A percentile compares a stretch with the other conserved stretches of the same genome.
These are phyloP conservation scores for Centropyge bicolor DNA, from an alignment of 2,797 vertebrate genomes.

Conservation along the genomic window DNA sequence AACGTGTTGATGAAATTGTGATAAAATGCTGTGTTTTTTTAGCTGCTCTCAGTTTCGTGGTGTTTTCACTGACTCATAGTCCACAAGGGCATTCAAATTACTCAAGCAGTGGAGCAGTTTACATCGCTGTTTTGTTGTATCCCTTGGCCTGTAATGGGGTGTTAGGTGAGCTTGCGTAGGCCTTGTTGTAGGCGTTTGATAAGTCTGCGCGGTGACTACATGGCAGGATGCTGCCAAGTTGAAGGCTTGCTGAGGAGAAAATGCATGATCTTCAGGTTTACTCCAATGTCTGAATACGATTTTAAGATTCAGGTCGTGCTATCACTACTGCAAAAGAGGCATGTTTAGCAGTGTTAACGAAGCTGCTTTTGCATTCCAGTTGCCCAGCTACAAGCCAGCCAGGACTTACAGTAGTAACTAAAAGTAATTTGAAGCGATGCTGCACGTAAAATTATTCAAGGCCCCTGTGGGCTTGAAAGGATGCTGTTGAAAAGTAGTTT, in stretches of 20 bases:
- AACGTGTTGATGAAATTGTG: slow-evolving; percentile 19
- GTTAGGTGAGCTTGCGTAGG: slow-evolving; percentile 57
- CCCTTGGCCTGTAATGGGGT: slow-evolving; percentile 30
- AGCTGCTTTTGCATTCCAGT: slow-evolving; percentile 19
- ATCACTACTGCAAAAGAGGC: slow-evolving; percentile 12
- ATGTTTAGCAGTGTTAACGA: slow-evolving; percentile 18
- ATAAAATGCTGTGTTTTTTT: slow-evolving; percentile 19
- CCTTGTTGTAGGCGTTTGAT: slow-evolving; percentile 48
- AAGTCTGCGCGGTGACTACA: slow-evolving; percentile 47
- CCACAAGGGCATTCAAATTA: slow-evolving; percentile 38
- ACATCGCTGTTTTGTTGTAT: slow-evolving; percentile 32
- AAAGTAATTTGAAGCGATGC: neutral
- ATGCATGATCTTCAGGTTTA: slow-evolving; percentile 28
- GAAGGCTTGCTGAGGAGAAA: slow-evolving; percentile 23
- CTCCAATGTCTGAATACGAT: slow-evolving; percentile 29
- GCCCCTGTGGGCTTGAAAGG: neutral
- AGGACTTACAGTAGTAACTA: slow-evolving; percentile 9
- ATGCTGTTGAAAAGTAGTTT: neutral
- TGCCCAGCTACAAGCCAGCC: slow-evolving; percentile 16
- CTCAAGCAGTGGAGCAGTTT: slow-evolving; percentile 38
- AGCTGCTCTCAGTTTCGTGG: slow-evolving; percentile 11
- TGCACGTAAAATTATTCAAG: neutral
- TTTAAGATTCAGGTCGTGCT: slow-evolving; percentile 37
- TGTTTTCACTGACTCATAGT: slow-evolving; percentile 46
- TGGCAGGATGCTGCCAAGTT: slow-evolving; percentile 17